Evolutionary conservation across 2,113 vertebrate species (phyloP), one percentile per base, ranked within the genome.

Genomic region (Thunnus maccoyii): DNA sequence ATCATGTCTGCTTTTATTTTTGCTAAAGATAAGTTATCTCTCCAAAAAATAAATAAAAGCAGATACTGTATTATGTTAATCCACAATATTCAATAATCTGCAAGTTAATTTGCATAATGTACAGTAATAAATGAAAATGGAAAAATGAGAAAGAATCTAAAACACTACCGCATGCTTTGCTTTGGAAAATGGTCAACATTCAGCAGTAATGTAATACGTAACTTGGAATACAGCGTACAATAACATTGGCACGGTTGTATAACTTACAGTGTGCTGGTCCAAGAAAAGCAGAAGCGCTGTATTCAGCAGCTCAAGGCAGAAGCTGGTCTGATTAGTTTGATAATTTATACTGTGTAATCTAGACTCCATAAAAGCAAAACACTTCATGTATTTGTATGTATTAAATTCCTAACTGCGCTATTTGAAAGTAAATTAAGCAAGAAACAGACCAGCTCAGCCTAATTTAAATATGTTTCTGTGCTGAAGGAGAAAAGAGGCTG

Each of bases 391-490:
- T 85, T 65, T 85, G 64, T 74, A 66, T 57, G 60, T 80, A 82
- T 86, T 86, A 78, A 81, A 76, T 70, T 63, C 52, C 65, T 71
- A 73, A 54, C 48, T 80, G 66, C 41, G 66, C 47, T 17, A 54
- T 74, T 67, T 76, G 51, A 36, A 60, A 71, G 51, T 58, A 78
- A 86, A 84, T 85, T 76, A 76, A 60, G 80, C 46, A 71, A 76
- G 65, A 20, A 60, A 52, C 25, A 52, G 47, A 66, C 17, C 54
- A 32, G 30, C 30, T 76, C 9, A 3, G 30, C 20, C 30, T 72
- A 17, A 72, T 81, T 83, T 65, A 62, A 90, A 87, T 76, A 57
- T 61, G 47, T 77, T 72, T 72, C 56, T 80, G 63, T 72, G 77
- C 67, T 10, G 10, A 81, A 66, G 30, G 20, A 78, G 58, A 70